Evolutionary conservation across 2,888 invertebrate species (phyloP).

Genomic region (Philopedon plagiatum): DNA sequence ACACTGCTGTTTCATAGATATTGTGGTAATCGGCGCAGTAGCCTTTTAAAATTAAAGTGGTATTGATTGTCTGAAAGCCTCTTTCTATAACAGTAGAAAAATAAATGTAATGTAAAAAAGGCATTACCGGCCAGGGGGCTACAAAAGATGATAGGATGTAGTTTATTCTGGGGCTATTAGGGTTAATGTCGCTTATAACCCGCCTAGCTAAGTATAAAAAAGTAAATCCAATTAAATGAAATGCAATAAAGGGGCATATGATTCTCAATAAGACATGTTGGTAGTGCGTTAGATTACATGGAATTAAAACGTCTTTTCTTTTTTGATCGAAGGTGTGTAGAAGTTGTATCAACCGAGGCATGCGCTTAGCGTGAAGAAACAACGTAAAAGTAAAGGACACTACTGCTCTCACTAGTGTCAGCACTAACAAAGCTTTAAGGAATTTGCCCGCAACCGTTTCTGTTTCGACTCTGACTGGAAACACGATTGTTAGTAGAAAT

Average conservation of each 20-base stretch:
- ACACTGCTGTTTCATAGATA: conserved; percentile 18
- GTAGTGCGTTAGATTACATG: neutral
- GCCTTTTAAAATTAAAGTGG: conserved; percentile 39
- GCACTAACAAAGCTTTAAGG: conserved; percentile 21
- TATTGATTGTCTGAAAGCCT: conserved; percentile 53
- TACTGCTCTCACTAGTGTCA: conserved; percentile 48
- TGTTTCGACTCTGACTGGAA: neutral
- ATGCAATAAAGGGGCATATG: neutral
- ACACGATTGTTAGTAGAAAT: conserved; percentile 4
- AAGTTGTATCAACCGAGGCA: conserved; percentile 53
- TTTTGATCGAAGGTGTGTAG: conserved; percentile 52
- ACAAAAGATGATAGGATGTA: conserved; percentile 28
- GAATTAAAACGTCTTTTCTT: conserved; percentile 28
- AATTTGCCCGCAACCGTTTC: conserved; percentile 1
- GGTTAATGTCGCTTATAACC: neutral
- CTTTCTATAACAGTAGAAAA: conserved; percentile 49
- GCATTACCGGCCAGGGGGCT: conserved; percentile 53
- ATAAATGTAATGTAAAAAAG: conserved; percentile 54
- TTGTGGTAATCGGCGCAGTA: conserved; percentile 35
- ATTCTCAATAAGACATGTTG: neutral
- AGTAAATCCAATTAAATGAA: neutral
- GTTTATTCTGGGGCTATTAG: neutral
- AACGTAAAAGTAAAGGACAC: conserved; percentile 49
- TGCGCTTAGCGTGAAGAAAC: conserved; percentile 44
- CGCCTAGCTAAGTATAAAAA: neutral